Conservation (phyloP, 1,140 invertebrate species). For the Brachystomella parvula region DNA sequence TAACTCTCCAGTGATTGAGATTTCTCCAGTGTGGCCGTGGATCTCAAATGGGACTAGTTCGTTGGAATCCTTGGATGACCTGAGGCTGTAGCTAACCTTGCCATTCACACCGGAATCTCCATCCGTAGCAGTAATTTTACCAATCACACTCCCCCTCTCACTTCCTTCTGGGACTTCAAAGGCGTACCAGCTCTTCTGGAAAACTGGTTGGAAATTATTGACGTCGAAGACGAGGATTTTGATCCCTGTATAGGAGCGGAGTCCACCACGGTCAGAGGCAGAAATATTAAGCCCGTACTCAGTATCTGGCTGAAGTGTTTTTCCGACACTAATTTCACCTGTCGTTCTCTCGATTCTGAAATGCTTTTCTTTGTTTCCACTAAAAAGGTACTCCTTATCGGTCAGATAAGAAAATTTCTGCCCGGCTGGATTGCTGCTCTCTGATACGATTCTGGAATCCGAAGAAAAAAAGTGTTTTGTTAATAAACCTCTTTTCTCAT, state of each 20-base stretch:
- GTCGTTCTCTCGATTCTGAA: slow-evolving; percentile 63
- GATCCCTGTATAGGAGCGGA: slow-evolving; percentile 60
- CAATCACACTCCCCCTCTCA: slow-evolving; percentile 60
- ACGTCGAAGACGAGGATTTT: slow-evolving; percentile 53
- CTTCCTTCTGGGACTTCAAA: slow-evolving; percentile 72
- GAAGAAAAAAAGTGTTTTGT: no score
- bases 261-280: slow-evolving; percentile 63
- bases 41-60: slow-evolving; percentile 64
- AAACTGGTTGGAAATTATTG: slow-evolving; percentile 76
- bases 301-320: slow-evolving; percentile 62
- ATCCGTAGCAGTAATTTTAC: slow-evolving; percentile 65
- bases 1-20: slow-evolving; percentile 64
- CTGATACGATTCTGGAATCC: slow-evolving; percentile 50
- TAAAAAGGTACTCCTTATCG: slow-evolving; percentile 36
- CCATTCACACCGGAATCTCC: slow-evolving; percentile 64
- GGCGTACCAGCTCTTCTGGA: slow-evolving; percentile 69
- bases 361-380: slow-evolving; percentile 47
- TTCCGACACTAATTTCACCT: slow-evolving; percentile 67
- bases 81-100: slow-evolving; percentile 68
- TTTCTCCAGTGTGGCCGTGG: slow-evolving; percentile 59
- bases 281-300: slow-evolving; percentile 68
- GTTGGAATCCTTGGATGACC: slow-evolving; percentile 51
- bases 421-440: slow-evolving; percentile 42
- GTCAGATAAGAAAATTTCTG: slow-evolving; percentile 32
- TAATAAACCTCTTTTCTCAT: no score